Evolutionary conservation across 2,888 invertebrate genomes (phyloP).

Genomic region (Cataglyphis albicans): DNA sequence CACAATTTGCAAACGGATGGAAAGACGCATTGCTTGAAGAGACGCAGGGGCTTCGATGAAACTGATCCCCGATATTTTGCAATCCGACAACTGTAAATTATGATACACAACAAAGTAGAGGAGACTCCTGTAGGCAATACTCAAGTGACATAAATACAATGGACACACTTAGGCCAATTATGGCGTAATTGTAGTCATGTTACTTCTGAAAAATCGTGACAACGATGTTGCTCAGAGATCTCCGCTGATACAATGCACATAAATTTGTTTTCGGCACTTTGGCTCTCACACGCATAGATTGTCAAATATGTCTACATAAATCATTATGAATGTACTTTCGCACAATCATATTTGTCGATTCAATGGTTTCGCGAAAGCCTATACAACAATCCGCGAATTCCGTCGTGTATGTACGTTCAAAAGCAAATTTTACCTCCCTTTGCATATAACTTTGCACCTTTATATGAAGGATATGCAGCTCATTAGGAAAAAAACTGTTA

Average conservation of each 20-base stretch:
- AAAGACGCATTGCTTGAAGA: neutral
- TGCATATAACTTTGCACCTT: neutral
- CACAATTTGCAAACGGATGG: neutral
- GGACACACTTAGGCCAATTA: slow-evolving; percentile 53
- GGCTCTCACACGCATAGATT: neutral
- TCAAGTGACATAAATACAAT: slow-evolving; percentile 49
- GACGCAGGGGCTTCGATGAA: neutral
- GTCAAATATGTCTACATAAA: slow-evolving; percentile 42
- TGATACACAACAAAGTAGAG: slow-evolving; percentile 43
- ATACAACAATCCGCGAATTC: slow-evolving; percentile 17
- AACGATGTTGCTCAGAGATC: slow-evolving; percentile 39
- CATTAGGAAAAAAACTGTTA: neutral
- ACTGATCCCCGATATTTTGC: slow-evolving; percentile 40
- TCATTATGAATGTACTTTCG: slow-evolving; percentile 31
- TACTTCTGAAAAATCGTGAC: slow-evolving; percentile 46
- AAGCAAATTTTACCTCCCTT: neutral
- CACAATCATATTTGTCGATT: neutral
- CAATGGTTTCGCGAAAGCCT: neutral
- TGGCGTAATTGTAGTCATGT: slow-evolving; percentile 49
- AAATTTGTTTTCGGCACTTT: slow-evolving; percentile 44
- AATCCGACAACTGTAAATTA: slow-evolving; percentile 39
- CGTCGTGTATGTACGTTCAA: neutral
- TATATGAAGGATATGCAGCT: neutral
- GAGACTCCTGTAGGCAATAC: slow-evolving; percentile 53
- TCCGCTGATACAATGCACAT: slow-evolving; percentile 39